These are phyloP conservation scores for Hirtodrosophila histrioides DNA, from an alignment of 2,888 invertebrate genomes.

Conservation along the genomic window DNA sequence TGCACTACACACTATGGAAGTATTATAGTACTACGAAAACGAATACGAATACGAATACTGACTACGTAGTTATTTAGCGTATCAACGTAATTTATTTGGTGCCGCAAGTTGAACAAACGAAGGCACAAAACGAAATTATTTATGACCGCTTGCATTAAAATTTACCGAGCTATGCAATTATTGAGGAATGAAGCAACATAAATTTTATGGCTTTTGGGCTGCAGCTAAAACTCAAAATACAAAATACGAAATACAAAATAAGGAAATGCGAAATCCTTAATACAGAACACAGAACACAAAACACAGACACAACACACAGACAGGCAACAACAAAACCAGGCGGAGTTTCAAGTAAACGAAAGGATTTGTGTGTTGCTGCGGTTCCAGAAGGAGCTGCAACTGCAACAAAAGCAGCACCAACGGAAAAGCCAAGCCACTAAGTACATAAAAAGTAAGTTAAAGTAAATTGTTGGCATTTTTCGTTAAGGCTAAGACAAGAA, in stretches of 20 bases:
- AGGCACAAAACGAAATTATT: conserved; percentile 70
- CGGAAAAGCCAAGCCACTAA: conserved; percentile 70
- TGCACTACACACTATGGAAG: conserved; percentile 24
- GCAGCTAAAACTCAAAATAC: conserved; percentile 56
- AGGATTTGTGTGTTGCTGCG: conserved; percentile 67
- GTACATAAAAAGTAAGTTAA: conserved; percentile 79
- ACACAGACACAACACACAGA: conserved; percentile 6
- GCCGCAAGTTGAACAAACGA: conserved; percentile 54
- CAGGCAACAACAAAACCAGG: conserved; percentile 31
- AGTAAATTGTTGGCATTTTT: conserved; percentile 79
- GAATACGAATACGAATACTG: conserved; percentile 3
- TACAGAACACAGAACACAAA: background rate
- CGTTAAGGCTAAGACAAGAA: conserved; percentile 64
- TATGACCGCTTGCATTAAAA: conserved; percentile 81
- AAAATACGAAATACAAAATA: conserved; percentile 22
- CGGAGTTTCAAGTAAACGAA: conserved; percentile 50
- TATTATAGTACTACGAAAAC: too few relatives aligned
- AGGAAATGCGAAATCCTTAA: background rate
- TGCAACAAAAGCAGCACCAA: conserved; percentile 34
- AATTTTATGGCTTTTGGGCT: conserved; percentile 67
- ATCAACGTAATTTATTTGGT: conserved; percentile 71
- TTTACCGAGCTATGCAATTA: conserved; percentile 80
- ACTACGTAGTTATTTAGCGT: conserved; percentile 67
- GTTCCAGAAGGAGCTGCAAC: conserved; percentile 19
- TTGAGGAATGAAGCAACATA: conserved; percentile 79